Base-by-base conservation (phyloP, 2,797 vertebrate species). In the Psittacula echo region DNA sequence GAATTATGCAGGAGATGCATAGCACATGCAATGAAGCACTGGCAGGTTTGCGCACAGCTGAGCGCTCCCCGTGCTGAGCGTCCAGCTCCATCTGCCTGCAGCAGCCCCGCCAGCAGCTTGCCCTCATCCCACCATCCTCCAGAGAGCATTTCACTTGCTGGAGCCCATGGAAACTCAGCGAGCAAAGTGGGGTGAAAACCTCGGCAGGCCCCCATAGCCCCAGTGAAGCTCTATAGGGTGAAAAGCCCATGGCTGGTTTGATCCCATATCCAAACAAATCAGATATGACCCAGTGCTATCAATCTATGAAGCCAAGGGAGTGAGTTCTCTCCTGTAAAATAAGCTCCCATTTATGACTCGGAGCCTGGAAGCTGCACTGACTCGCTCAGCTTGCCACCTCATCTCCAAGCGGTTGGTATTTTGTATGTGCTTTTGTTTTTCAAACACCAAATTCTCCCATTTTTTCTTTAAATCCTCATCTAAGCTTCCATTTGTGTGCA, bases 1-100 rank as follows among this genome's bases (percentile, higher is more conserved):
- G 94, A 96, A 92, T 96, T 91, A 96, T 91, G 93, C 5, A 95
- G 91, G 1, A 48, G 82, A 34, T 42, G 89, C 91, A 41, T 0
- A 60, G 78, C 34, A 34, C 50, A 80, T 15, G 81, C 62, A 1
- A 13, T 3, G 85, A 20, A n/a, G 93, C 47, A 0, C 87, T 60
- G 81, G 87, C 84, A 10, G 89, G 39, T 53, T 75, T 39, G 1
- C 48, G 4, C 53, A 1, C 19, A 51, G 85, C 70, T 13, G 0
- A 42, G 62, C 0, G 0, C 11, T 51, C 56, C 23, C n/a, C 1
- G 24, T 47, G 80, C 75, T 10, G 3, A 50, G 41, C 1, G 3
- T 15, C 48, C 86, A 12, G 79, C 83, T 67, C 87, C 74, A 12
- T 39, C 89, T 48, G 5, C 1, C 64, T 26, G 66, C 86, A 47